These are phyloP conservation scores for Phrynosoma blainvillii DNA, from an alignment of 2,113 vertebrate species.

Conservation along the genomic window DNA sequence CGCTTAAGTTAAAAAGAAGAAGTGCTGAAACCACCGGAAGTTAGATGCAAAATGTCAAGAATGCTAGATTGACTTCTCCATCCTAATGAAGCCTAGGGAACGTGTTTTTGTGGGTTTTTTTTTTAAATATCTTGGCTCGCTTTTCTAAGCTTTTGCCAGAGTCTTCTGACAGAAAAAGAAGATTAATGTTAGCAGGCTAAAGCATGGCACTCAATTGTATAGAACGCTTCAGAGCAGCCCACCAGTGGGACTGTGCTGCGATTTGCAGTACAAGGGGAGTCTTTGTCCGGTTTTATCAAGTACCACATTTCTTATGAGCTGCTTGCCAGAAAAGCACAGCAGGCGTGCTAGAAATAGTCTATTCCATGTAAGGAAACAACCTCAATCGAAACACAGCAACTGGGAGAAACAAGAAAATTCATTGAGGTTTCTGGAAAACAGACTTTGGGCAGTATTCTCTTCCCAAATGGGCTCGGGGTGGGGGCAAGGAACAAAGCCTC, in stretches of 20 bases:
- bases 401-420: conserved; percentile 30
- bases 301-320: conserved; percentile 66
- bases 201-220: conserved; percentile 68
- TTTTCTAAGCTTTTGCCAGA: conserved; percentile 65
- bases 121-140: conserved; percentile 60
- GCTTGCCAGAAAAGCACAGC: conserved; percentile 74
- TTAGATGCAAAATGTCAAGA: conserved; percentile 40
- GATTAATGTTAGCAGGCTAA: conserved; percentile 70
- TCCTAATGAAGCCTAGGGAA: conserved; percentile 56
- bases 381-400: conserved; percentile 45
- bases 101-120: not conserved
- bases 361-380: conserved; percentile 69
- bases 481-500: not conserved
- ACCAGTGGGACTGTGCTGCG: conserved; percentile 68
- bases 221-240: conserved; percentile 72
- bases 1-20: not conserved
- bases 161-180: conserved; percentile 62
- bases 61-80: conserved; percentile 54
- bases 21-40: conserved; percentile 35
- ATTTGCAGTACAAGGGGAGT: conserved; percentile 83
- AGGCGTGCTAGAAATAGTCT: conserved; percentile 80
- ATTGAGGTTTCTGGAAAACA: conserved; percentile 61
- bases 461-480: not conserved
- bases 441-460: conserved; percentile 42
- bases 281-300: conserved; percentile 85